These are phyloP conservation scores for Enteromius viviparus DNA, from an alignment of 2,797 vertebrate species.

Conservation along the genomic window DNA sequence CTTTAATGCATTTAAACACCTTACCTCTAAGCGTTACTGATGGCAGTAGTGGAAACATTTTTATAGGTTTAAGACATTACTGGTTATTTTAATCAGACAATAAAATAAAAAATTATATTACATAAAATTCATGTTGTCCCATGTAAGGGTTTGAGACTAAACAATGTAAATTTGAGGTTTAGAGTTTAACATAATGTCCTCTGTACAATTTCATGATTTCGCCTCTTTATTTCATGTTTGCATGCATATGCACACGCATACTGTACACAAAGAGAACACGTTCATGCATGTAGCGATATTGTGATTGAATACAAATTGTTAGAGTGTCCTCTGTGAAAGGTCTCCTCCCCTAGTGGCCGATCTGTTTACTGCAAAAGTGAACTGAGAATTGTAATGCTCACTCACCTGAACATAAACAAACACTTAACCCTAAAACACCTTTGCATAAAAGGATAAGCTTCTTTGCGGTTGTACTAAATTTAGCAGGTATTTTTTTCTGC, in stretches of 20 bases:
- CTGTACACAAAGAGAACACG: background rate
- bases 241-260: background rate
- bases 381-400: background rate
- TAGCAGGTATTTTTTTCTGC: conserved; percentile 11
- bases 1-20: background rate
- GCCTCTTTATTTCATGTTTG: background rate
- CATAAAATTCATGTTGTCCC: no score
- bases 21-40: background rate
- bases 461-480: conserved; percentile 20
- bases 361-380: background rate
- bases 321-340: background rate
- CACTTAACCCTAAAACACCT: conserved; percentile 16
- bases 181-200: background rate
- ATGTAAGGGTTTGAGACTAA: background rate
- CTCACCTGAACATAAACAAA: conserved; percentile 26
- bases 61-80: background rate
- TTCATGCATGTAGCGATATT: background rate
- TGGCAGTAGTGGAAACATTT: background rate
- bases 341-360: background rate
- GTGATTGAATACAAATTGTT: background rate
- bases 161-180: background rate
- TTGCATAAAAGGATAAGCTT: conserved; percentile 28
- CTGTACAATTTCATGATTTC: background rate
- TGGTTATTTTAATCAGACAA: background rate
- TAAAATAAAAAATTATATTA: background rate